Conservation (phyloP, 2,113 vertebrate species). For the Hypomesus transpacificus region DNA sequence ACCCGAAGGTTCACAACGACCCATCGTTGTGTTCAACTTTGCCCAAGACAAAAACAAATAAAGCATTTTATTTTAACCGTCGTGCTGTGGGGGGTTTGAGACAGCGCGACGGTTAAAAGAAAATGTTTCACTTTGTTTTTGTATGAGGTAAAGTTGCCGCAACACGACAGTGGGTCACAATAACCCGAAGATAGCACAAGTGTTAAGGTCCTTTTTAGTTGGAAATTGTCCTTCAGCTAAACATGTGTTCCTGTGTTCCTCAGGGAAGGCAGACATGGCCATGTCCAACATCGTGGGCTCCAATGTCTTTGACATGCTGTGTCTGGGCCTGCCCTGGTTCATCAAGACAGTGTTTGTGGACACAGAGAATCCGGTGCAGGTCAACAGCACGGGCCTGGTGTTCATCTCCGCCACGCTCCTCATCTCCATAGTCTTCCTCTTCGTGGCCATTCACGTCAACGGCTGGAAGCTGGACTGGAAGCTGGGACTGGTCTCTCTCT, state of each 20-base stretch:
- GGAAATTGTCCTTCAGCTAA: not conserved
- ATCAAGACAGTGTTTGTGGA: constrained; percentile 89
- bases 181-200: too few species aligned
- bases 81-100: too few species aligned
- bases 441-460: constrained; percentile 84
- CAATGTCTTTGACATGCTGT: constrained; percentile 95
- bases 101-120: too few species aligned
- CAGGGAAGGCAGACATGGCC: constrained; percentile 97
- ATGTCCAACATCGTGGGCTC: constrained; percentile 98
- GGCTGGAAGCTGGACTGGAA: constrained; percentile 93
- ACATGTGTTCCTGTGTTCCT: not conserved
- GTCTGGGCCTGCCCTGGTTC: constrained; percentile 94
- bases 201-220: not conserved
- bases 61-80: too few species aligned
- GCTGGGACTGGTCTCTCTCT: constrained; percentile 79
- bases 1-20: too few species aligned
- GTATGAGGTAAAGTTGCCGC: too few species aligned
- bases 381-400: constrained; percentile 87
- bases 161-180: too few species aligned
- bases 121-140: too few species aligned
- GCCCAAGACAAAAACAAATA: too few species aligned
- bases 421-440: constrained; percentile 86
- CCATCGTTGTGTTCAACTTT: too few species aligned
- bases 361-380: constrained; percentile 76
- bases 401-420: constrained; percentile 85